Conservation (phyloP, 2,888 invertebrate genomes). For the Acanthacorydalis orientalis region DNA sequence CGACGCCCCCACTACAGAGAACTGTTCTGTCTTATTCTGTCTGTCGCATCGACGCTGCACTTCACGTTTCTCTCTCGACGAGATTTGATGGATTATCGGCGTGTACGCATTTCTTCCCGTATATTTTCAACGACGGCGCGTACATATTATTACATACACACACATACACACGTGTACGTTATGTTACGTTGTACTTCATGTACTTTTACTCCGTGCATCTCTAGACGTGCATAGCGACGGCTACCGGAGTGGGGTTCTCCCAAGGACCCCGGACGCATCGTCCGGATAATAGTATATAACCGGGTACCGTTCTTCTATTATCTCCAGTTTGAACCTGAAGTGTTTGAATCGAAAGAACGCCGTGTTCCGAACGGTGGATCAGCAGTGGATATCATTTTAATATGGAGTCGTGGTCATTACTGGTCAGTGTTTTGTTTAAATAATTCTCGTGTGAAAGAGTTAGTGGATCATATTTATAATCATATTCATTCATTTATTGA, state of each 20-base stretch:
- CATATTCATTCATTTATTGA: neutral
- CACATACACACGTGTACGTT: too few species aligned
- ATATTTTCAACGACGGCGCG: neutral
- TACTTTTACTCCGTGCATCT: constrained; percentile 4
- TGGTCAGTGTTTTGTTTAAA: constrained; percentile 23
- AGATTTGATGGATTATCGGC: too few species aligned
- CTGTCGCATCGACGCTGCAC: too few species aligned
- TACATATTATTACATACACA: too few species aligned
- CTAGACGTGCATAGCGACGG: constrained; percentile 8
- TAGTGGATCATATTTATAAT: neutral
- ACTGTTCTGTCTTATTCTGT: too few species aligned
- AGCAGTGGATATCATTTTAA: constrained; percentile 12
- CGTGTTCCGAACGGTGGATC: neutral
- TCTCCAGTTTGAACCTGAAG: constrained; percentile 15
- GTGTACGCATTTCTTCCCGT: neutral
- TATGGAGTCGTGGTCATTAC: constrained; percentile 26
- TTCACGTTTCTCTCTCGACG: too few species aligned
- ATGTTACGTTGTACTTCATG: too few species aligned
- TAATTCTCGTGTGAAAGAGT: too few species aligned
- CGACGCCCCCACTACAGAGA: too few species aligned
- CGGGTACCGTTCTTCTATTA: constrained; percentile 11
- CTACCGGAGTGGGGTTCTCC: constrained; percentile 13
- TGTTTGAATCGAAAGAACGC: neutral
- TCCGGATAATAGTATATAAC: constrained; percentile 17
- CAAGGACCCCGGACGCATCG: too few species aligned